Percentiles rank a stretch among this genome's conserved stretches.
Conservation (phyloP, 2,113 vertebrate genomes). For the Halcyon senegalensis region DNA sequence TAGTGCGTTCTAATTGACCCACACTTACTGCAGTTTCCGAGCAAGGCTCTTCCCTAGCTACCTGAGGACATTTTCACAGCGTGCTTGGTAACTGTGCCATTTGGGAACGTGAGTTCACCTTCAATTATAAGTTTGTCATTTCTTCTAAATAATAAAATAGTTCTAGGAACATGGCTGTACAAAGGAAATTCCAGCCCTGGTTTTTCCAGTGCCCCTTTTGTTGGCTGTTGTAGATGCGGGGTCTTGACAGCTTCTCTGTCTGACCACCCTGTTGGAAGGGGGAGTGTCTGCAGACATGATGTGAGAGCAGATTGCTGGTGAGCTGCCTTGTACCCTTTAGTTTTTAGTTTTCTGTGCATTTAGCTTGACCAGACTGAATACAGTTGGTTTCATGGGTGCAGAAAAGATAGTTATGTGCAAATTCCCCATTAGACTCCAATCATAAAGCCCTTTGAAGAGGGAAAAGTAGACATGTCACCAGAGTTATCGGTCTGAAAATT, state of each 20-base stretch:
- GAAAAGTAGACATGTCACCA: not conserved
- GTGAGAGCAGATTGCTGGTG: slow-evolving; percentile 8
- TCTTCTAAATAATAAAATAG: not conserved
- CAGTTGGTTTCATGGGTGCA: not conserved
- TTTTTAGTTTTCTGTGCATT: slow-evolving; percentile 5
- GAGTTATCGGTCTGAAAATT: not conserved
- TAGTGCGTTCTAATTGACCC: not conserved
- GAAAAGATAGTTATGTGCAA: not conserved
- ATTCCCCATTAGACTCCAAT: not conserved
- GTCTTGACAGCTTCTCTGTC: not conserved
- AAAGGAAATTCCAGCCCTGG: not conserved
- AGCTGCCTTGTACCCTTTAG: slow-evolving; percentile 19
- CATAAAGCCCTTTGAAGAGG: not conserved
- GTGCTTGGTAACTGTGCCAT: not conserved
- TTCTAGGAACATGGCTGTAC: not conserved
- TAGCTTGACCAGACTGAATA: not conserved
- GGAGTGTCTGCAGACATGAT: not conserved
- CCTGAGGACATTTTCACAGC: not conserved
- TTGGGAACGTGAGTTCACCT: not conserved
- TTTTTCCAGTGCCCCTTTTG: not conserved
- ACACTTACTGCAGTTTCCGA: not conserved
- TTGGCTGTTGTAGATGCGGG: not conserved
- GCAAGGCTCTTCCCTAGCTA: not conserved
- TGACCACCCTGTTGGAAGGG: not conserved
- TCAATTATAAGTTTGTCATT: not conserved